phyloP scores from a whole-genome alignment of 2,113 vertebrate species.

The Lophochroa leadbeateri region DNA sequence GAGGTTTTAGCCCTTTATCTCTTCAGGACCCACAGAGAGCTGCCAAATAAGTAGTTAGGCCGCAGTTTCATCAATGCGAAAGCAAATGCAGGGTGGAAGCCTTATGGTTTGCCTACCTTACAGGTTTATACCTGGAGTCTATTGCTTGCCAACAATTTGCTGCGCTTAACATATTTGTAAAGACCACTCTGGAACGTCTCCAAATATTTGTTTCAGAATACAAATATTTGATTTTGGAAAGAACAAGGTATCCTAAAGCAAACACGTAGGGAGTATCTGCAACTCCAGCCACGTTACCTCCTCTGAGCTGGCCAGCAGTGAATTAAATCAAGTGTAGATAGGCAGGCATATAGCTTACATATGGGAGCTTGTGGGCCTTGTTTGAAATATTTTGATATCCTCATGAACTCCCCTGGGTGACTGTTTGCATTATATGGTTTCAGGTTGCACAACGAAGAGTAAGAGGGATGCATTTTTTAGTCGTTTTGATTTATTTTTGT shows the following conservation, averaged over 20 bases:
- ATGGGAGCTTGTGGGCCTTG: background rate
- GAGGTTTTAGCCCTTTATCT: slow-evolving; percentile 11
- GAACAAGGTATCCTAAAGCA: slow-evolving; percentile 50
- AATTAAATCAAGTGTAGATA: background rate
- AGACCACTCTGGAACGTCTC: background rate
- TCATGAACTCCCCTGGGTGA: background rate
- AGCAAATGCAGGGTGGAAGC: background rate
- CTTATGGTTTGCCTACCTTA: background rate
- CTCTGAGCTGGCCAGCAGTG: background rate
- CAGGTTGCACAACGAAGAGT: background rate
- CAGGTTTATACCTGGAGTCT: background rate
- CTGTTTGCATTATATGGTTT: background rate
- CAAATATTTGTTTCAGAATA: slow-evolving; percentile 58
- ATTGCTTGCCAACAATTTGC: background rate
- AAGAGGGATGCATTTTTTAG: background rate
- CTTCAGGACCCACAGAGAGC: background rate
- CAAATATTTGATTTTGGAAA: slow-evolving; percentile 60
- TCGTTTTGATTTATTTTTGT: background rate
- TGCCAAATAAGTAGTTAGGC: background rate
- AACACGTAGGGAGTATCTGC: slow-evolving; percentile 26
- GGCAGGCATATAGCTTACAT: background rate
- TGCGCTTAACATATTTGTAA: background rate
- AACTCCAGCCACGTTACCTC: background rate
- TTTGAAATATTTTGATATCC: background rate
- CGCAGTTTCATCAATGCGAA: rapidly evolving